Conservation (phyloP, 2,888 invertebrate species). For the Cyaniris semiargus region DNA sequence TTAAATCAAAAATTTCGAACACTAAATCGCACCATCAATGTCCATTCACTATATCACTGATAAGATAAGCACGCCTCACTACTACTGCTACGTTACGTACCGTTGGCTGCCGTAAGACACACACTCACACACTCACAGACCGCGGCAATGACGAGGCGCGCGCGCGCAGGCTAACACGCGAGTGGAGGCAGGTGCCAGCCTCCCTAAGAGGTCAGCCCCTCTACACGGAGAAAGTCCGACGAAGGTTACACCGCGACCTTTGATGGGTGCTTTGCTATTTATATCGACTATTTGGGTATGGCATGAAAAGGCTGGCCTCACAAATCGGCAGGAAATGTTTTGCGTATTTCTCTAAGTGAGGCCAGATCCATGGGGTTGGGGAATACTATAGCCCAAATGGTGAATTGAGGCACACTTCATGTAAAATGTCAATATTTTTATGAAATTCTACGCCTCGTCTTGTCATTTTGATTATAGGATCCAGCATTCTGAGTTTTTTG, state of each 20-base stretch:
- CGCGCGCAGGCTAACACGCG: slow-evolving; percentile 67
- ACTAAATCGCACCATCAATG: background rate
- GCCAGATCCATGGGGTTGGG: background rate
- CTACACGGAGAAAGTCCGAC: slow-evolving; percentile 71
- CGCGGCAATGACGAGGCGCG: slow-evolving; percentile 67
- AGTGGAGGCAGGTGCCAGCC: slow-evolving; percentile 77
- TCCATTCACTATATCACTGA: background rate
- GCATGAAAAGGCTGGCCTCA: background rate
- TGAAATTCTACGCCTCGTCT: too few species aligned
- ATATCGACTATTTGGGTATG: background rate
- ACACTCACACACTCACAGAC: slow-evolving; percentile 46
- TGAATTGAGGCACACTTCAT: too few species aligned
- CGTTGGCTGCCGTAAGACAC: slow-evolving; percentile 52
- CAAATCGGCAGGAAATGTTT: background rate
- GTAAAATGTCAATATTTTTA: too few species aligned
- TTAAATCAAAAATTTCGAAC: background rate
- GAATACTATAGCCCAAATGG: too few species aligned
- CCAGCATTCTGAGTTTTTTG: too few species aligned
- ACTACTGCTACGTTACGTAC: slow-evolving; percentile 51
- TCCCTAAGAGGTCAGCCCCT: slow-evolving; percentile 77
- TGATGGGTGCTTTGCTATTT: slow-evolving; percentile 4
- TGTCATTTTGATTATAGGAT: too few species aligned
- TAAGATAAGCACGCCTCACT: slow-evolving; percentile 10
- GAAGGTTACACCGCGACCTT: slow-evolving; percentile 46
- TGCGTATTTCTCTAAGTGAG: background rate